Evolutionary conservation across 1,140 invertebrate species (phyloP).

Genomic region (Drosophila ercepeae): DNA sequence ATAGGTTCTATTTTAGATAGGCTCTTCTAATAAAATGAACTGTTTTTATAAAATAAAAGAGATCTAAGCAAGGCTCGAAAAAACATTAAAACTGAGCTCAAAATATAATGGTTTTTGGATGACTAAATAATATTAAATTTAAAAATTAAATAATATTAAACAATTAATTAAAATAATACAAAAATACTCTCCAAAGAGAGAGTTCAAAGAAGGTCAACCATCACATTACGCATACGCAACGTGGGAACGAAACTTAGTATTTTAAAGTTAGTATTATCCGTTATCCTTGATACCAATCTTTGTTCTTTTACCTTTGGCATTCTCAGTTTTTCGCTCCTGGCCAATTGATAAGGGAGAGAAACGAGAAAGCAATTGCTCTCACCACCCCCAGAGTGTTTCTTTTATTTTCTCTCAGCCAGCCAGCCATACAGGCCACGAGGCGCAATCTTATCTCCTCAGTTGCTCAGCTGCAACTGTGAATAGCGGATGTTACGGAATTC

Average conservation of each 20-base stretch:
- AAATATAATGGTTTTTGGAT: no score
- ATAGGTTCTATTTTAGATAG: no score
- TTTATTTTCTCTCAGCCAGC: constrained; percentile 3
- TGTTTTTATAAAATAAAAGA: no score
- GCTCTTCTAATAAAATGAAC: no score
- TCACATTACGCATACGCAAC: neutral
- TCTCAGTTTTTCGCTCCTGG: neutral
- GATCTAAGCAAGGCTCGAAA: no score
- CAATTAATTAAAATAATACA: no score
- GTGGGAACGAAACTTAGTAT: neutral
- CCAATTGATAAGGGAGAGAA: constrained; percentile 1
- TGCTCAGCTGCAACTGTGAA: constrained; percentile 33
- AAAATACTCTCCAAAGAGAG: no score
- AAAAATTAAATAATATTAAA: no score
- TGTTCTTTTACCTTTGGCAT: neutral
- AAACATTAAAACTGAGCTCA: no score
- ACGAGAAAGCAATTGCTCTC: neutral
- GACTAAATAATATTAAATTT: no score
- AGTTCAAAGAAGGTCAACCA: neutral
- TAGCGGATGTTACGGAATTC: constrained; percentile 33
- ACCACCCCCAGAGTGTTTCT: neutral
- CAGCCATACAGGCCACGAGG: constrained; percentile 1
- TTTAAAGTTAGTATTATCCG: no score
- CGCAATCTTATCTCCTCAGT: constrained; percentile 37
- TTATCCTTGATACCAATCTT: neutral